Conservation (phyloP, 2,888 invertebrate species). For the Orthonychiurus folsomi region DNA sequence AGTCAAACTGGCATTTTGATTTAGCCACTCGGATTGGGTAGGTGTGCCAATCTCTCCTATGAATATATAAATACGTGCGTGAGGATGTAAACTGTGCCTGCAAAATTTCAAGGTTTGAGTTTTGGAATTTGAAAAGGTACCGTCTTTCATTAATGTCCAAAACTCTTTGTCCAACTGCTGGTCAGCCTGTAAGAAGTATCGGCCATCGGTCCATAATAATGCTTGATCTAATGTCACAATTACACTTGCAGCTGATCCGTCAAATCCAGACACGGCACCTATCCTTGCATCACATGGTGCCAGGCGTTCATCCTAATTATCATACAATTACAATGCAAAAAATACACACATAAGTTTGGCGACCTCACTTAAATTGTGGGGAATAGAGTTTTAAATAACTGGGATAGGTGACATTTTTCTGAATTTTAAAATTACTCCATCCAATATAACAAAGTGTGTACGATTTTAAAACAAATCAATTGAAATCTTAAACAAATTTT, state of each 20-base stretch:
- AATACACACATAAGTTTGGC: too few relatives aligned
- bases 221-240: constrained; percentile 57
- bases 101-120: too few relatives aligned
- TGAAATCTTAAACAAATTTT: not conserved
- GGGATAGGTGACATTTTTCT: too few relatives aligned
- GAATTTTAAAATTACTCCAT: too few relatives aligned
- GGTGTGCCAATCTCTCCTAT: constrained; percentile 34
- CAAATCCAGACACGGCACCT: constrained; percentile 74
- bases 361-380: too few relatives aligned
- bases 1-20: constrained; percentile 31
- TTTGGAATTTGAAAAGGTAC: constrained; percentile 43
- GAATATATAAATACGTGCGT: too few relatives aligned
- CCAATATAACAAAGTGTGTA: too few relatives aligned
- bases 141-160: constrained; percentile 79
- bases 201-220: constrained; percentile 83
- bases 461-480: not conserved
- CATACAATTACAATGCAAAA: not conserved
- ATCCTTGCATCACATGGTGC: constrained; percentile 73
- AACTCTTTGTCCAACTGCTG: constrained; percentile 61
- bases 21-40: constrained; percentile 39
- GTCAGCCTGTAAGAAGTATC: constrained; percentile 79
- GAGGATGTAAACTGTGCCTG: too few relatives aligned
- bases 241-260: constrained; percentile 66
- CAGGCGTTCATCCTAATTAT: constrained; percentile 11
- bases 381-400: too few relatives aligned